Evolutionary conservation across 2,888 invertebrate genomes (phyloP), one percentile per base, ranked within the genome.

Genomic region (Melinopterus prodromus): DNA sequence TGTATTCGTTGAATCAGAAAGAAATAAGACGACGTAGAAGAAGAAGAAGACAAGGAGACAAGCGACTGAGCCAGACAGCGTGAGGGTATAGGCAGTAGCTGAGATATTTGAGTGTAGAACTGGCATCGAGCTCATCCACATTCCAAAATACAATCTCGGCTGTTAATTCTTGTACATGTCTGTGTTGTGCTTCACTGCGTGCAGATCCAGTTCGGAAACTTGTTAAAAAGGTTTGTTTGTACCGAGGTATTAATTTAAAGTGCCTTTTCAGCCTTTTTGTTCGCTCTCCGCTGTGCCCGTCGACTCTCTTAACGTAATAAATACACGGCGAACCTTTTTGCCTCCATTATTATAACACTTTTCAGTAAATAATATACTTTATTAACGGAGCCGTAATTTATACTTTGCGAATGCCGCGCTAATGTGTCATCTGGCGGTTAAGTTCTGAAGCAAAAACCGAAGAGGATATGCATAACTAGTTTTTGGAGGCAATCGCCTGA

Each of bases 101-200:
- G 69, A 78, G 36, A 78, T 71, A 78, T 78, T 78, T 78, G 78
- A 71, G 78, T 53, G 78, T 72, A 71, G 78, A 78, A 69, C 72
- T 38, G 71, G 78, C 71, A 72, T 16, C 71, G 77, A 82, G 83
- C 83, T 84, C 85, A 84, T 86, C 87, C 86, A 86, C 87, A 87
- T 87, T 87, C 87, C 86, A 85, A 86, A 86, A 86, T 86, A 86
- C 85, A 87, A 86, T 86, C 86, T 86, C 84, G 85, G 85, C 85
- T 86, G 85, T 86, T 87, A 87, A 87, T 87, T 86, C 86, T 86
- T 84, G 84, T 85, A 86, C 86, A 87, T 86, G 87, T 86, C 86
- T 84, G 82, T 82, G 85, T 87, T 86, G 85, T 87, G 87, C 84
- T 87, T 86, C 85, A 86, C 84, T 87, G 87, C 86, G 86, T 86